phyloP scores from a whole-genome alignment of 2,888 invertebrate species.

The Euplagia quadripunctaria region DNA sequence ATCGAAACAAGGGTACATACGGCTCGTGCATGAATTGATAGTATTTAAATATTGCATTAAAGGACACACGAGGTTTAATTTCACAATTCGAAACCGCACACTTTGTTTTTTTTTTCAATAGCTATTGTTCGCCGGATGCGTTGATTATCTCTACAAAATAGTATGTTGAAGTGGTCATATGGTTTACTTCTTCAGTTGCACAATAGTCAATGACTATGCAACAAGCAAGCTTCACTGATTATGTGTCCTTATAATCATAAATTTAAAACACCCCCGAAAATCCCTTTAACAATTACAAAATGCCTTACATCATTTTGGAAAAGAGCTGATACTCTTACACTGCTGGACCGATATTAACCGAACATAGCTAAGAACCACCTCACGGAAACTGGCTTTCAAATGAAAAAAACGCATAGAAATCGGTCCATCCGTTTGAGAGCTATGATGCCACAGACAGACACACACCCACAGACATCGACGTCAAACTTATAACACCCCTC shows the following conservation, averaged over 20 bases:
- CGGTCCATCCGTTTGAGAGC: too few relatives aligned
- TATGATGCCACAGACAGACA: too few relatives aligned
- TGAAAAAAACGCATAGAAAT: too few relatives aligned
- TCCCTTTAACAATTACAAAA: too few relatives aligned
- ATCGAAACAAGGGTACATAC: neutral
- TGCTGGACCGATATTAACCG: too few relatives aligned
- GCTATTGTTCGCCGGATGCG: neutral
- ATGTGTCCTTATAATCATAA: neutral
- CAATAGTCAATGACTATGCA: neutral
- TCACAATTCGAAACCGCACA: neutral
- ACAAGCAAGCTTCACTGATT: neutral
- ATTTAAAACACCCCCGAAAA: too few relatives aligned
- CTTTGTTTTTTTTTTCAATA: neutral
- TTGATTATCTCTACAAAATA: neutral
- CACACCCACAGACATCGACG: too few relatives aligned
- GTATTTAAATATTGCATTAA: neutral
- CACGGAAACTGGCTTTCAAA: too few relatives aligned
- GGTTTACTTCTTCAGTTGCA: neutral
- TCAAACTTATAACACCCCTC: too few relatives aligned
- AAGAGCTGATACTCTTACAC: too few relatives aligned
- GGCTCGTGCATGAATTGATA: neutral
- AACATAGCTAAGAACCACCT: too few relatives aligned
- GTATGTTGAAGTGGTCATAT: neutral
- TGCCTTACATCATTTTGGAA: too few relatives aligned
- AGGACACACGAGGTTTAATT: neutral